Conservation (phyloP, 1,140 invertebrate species). For the Cylas formicarius region DNA sequence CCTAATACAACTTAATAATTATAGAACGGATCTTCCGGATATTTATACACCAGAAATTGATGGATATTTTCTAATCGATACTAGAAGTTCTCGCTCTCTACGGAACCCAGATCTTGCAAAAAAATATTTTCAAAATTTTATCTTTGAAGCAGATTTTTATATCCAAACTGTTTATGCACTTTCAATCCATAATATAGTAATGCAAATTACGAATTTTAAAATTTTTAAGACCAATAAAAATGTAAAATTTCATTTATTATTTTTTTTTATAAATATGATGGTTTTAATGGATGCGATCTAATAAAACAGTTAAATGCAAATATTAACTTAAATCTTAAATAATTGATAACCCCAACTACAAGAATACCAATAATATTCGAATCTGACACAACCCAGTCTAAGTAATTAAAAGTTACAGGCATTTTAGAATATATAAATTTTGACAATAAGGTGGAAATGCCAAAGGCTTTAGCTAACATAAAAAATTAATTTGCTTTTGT, state of each 20-base stretch:
- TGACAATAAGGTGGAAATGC: no score
- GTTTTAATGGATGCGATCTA: conserved; percentile 3
- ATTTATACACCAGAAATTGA: conserved; percentile 10
- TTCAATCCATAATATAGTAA: conserved; percentile 14
- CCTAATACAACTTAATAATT: no score
- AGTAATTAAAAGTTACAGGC: no score
- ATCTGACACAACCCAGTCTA: no score
- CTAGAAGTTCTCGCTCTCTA: conserved; percentile 13
- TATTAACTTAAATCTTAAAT: conserved; percentile 7
- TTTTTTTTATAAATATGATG: conserved; percentile 3
- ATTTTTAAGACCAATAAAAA: conserved; percentile 8
- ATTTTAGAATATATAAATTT: no score
- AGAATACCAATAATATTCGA: no score
- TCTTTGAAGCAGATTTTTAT: conserved; percentile 9
- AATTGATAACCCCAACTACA: no score
- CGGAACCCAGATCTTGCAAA: conserved; percentile 14
- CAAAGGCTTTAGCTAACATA: no score
- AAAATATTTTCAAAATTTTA: conserved; percentile 9
- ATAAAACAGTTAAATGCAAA: conserved; percentile 3
- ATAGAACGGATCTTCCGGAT: no score
- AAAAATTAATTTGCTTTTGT: no score
- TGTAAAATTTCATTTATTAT: conserved; percentile 6
- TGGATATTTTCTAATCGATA: conserved; percentile 17
- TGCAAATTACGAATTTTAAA: conserved; percentile 12
- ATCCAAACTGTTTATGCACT: conserved; percentile 14